Evolutionary conservation across 2,888 invertebrate genomes (phyloP).

Genomic region (Ennomos quercinarius): DNA sequence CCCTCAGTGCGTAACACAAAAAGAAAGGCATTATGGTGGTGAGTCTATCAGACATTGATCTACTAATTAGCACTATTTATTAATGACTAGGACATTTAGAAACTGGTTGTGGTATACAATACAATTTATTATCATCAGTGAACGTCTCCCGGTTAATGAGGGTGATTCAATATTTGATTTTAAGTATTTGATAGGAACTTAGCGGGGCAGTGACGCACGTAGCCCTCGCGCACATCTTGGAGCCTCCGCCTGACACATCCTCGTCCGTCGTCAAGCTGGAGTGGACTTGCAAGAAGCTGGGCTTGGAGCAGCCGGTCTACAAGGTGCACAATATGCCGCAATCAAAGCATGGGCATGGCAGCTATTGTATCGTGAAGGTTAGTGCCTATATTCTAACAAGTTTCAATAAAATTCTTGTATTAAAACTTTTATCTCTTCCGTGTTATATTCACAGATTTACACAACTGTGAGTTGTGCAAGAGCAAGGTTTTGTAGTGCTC

Average conservation of each 20-base stretch:
- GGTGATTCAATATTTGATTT: constrained; percentile 4
- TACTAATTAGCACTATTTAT: too few species aligned
- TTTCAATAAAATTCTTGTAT: too few species aligned
- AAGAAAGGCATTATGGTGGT: too few species aligned
- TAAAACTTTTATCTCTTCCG: too few species aligned
- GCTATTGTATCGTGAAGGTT: constrained; percentile 75
- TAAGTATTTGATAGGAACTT: constrained; percentile 51
- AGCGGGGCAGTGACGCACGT: constrained; percentile 65
- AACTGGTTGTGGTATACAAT: neutral
- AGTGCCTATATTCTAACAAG: constrained; percentile 29
- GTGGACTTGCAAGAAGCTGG: constrained; percentile 78
- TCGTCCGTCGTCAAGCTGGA: constrained; percentile 71
- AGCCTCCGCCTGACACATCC: constrained; percentile 75
- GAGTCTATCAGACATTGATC: too few species aligned
- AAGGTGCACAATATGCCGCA: constrained; percentile 63
- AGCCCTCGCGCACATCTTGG: constrained; percentile 62
- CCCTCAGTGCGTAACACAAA: too few species aligned
- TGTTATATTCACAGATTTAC: too few species aligned
- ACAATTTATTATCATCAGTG: too few species aligned
- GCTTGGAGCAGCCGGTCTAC: constrained; percentile 71
- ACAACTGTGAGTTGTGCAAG: too few species aligned
- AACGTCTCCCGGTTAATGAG: too few species aligned
- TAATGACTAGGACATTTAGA: too few species aligned
- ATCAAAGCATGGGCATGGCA: constrained; percentile 63
- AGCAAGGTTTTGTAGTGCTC: neutral